Conservation (phyloP, 2,113 vertebrate species). For the Myodes glareolus region DNA sequence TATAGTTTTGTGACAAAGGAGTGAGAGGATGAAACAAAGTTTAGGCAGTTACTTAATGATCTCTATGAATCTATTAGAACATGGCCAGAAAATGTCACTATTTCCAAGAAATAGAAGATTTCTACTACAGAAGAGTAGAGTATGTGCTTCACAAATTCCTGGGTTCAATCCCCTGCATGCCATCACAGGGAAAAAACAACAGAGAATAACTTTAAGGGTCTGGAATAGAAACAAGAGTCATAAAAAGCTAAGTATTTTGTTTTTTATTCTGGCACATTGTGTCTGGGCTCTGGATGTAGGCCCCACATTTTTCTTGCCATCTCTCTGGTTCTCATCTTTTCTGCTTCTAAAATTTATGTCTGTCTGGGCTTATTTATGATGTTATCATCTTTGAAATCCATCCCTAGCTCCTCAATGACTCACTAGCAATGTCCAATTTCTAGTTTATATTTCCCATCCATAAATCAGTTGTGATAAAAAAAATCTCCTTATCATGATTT, state of each 20-base stretch:
- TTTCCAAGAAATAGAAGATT: constrained; percentile 1
- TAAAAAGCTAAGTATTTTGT: neutral
- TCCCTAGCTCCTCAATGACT: constrained; percentile 23
- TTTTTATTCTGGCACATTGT: neutral
- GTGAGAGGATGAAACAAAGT: neutral
- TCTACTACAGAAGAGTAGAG: neutral
- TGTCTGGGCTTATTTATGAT: constrained; percentile 36
- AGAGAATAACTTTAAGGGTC: neutral
- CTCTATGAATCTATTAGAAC: neutral
- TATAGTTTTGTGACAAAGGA: neutral
- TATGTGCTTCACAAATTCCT: neutral
- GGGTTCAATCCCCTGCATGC: neutral
- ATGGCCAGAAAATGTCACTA: constrained; percentile 8
- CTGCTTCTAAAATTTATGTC: constrained; percentile 35
- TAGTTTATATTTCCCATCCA: constrained; percentile 5
- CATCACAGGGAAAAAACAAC: neutral
- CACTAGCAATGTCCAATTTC: constrained; percentile 33
- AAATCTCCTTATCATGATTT: neutral
- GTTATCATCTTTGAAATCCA: constrained; percentile 33
- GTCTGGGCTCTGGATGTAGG: neutral
- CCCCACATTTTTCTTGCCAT: neutral
- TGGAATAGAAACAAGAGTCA: constrained; percentile 44
- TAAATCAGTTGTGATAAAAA: constrained; percentile 47
- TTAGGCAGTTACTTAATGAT: neutral
- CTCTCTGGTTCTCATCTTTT: constrained; percentile 2